Evolutionary conservation across 2,113 vertebrate genomes (phyloP), one percentile per base, ranked within the genome.

Genomic region (Emydura subglobosa): DNA sequence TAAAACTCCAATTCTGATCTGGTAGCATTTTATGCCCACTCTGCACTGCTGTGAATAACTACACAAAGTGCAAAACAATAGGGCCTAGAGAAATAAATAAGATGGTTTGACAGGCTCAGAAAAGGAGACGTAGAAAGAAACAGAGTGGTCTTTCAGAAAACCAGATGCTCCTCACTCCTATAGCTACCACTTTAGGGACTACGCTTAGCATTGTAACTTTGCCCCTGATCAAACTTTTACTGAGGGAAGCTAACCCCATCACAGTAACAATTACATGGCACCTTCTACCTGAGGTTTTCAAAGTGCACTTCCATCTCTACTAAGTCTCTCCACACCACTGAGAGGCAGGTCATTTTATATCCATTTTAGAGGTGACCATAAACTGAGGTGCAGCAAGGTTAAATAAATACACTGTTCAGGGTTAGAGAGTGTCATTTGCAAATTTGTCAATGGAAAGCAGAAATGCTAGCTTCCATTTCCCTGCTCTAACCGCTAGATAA

Each of bases 361-460:
- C 82, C 74, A 7, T n/a, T 72, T 51, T 10, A 3, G 1, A 17
- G 0, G 1, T 7, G 11, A 88, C 78, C 89, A 51, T 78, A 79
- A 94, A 89, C 0, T 19, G 82, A 4, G 11, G 39, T 44, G 21
- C 29, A 53, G 22, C 83, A 44, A 51, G 61, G 72, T 34, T 17
- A 24, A 86, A 79, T 17, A 34, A 65, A 49, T 10, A 68, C 19
- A 68, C 16, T 24, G 8, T 49, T 16, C 31, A 29, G 53, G 21
- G 47, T 51, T 17, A 59, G 5, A 57, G 0, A 1, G 8, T 1
- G 22, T 22, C 29, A 82, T 51, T 65, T 31, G 27, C 3, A 61
- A 44, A 65, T 6, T 5, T n/a, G 78, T 39, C 91, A 72, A 2
- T 1, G 21, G 68, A 94, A 96, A 96, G 87, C 61, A 94, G 88